These are phyloP conservation scores for Campopleginae sp. DNA, from an alignment of 2,888 invertebrate species.

Conservation along the genomic window DNA sequence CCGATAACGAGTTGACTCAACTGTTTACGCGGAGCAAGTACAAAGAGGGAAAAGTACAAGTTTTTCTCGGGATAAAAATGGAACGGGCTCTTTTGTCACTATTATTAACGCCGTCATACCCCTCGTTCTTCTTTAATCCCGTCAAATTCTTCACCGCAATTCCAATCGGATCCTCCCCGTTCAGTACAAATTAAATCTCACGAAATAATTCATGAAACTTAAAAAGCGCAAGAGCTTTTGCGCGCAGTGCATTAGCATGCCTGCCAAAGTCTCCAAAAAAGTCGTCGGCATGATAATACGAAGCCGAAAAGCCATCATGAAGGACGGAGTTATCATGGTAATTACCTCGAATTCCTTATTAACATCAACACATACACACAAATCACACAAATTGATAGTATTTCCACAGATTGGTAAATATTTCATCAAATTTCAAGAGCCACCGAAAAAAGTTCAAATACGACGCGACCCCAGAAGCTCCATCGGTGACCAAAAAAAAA, in stretches of 20 bases:
- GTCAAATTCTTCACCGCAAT: neutral
- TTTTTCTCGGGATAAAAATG: slow-evolving; percentile 64
- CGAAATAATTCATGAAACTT: slow-evolving; percentile 81
- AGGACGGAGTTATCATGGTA: slow-evolving; percentile 95
- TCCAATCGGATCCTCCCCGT: neutral
- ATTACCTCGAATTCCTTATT: slow-evolving; percentile 77
- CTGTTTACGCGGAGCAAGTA: slow-evolving; percentile 21
- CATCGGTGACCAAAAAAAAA: no score
- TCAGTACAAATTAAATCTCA: slow-evolving; percentile 24
- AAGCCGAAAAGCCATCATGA: slow-evolving; percentile 93
- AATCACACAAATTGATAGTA: no score
- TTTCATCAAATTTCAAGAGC: neutral
- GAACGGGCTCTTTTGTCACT: slow-evolving; percentile 50
- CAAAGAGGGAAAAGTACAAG: slow-evolving; percentile 28
- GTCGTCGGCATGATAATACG: slow-evolving; percentile 95
- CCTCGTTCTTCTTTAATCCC: slow-evolving; percentile 24
- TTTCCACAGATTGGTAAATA: neutral
- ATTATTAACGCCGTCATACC: slow-evolving; percentile 31
- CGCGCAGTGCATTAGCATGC: slow-evolving; percentile 85
- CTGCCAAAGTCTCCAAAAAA: slow-evolving; percentile 92
- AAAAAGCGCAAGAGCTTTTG: slow-evolving; percentile 83
- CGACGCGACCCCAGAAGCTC: no score
- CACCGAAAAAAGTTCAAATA: no score
- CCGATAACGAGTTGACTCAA: neutral
- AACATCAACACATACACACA: neutral